These are phyloP conservation scores for Cirrhinus molitorella DNA, from an alignment of 2,797 vertebrate genomes.

Conservation along the genomic window DNA sequence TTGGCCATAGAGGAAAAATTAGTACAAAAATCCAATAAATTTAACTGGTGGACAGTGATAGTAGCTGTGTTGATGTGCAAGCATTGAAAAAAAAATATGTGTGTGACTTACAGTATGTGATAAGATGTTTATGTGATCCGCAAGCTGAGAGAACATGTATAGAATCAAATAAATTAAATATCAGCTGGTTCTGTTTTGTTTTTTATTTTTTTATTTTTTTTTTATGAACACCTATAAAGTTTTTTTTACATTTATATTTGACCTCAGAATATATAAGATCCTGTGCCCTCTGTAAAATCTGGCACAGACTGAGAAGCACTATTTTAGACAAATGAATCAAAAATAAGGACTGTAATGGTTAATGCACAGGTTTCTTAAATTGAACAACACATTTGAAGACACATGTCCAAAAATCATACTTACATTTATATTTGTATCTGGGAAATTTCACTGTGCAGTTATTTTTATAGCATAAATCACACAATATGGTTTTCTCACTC, in stretches of 20 bases:
- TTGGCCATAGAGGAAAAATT: not conserved
- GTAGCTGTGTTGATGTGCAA: not conserved
- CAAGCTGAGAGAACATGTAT: not conserved
- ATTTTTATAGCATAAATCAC: conserved; percentile 1
- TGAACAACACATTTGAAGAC: not conserved
- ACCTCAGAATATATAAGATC: not conserved
- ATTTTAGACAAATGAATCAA: not conserved
- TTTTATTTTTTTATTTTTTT: too few relatives aligned
- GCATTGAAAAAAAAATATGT: too few relatives aligned
- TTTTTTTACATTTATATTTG: not conserved
- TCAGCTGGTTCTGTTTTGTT: not conserved
- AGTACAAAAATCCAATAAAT: not conserved
- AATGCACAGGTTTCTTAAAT: not conserved
- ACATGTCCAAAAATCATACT: not conserved
- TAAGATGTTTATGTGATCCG: not conserved
- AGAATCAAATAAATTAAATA: not conserved
- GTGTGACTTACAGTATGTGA: too few relatives aligned
- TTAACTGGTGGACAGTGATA: not conserved
- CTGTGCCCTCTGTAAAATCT: not conserved
- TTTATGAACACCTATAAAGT: not conserved
- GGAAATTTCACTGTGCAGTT: not conserved
- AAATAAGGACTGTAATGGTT: not conserved
- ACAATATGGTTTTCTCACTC: conserved; percentile 9
- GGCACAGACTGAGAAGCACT: not conserved
- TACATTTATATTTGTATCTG: not conserved